phyloP scores from a whole-genome alignment of 2,888 invertebrate genomes.

The Agonopterix heracliana region DNA sequence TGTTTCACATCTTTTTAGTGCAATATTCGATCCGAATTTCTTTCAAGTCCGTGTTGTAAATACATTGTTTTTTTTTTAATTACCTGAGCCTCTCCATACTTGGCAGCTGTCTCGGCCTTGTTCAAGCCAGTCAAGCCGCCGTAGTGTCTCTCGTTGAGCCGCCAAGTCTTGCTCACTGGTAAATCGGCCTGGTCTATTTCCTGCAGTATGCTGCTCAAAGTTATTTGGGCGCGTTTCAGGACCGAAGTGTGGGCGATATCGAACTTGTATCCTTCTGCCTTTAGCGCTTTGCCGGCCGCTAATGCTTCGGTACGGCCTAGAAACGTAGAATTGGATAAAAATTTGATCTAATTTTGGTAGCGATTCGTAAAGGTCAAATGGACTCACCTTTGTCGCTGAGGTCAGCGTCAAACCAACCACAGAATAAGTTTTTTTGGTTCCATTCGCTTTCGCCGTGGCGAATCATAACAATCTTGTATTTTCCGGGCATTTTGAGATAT shows the following conservation, averaged over 20 bases:
- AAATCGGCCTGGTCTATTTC: slow-evolving; percentile 81
- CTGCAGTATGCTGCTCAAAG: slow-evolving; percentile 80
- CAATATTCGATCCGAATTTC: no score
- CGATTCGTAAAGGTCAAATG: not conserved
- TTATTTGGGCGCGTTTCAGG: slow-evolving; percentile 85
- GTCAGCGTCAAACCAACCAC: slow-evolving; percentile 84
- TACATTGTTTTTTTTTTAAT: no score
- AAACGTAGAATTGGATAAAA: slow-evolving; percentile 1
- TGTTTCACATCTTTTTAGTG: no score
- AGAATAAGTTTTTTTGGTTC: slow-evolving; percentile 84
- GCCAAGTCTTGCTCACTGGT: slow-evolving; percentile 84
- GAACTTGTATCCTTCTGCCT: slow-evolving; percentile 81
- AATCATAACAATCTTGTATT: slow-evolving; percentile 82
- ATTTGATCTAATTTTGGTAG: not conserved
- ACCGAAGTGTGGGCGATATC: slow-evolving; percentile 89
- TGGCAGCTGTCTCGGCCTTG: slow-evolving; percentile 89
- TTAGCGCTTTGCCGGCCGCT: slow-evolving; percentile 83
- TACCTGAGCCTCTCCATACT: slow-evolving; percentile 90
- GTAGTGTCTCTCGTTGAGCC: slow-evolving; percentile 91
- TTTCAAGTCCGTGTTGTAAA: no score
- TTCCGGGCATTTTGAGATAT: slow-evolving; percentile 49
- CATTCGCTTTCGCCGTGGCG: slow-evolving; percentile 86
- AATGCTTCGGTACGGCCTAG: slow-evolving; percentile 81
- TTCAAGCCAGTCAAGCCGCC: slow-evolving; percentile 91
- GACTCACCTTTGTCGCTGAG: slow-evolving; percentile 80